Evolutionary conservation across 2,888 invertebrate species (phyloP).

Genomic region (Acleris laterana): DNA sequence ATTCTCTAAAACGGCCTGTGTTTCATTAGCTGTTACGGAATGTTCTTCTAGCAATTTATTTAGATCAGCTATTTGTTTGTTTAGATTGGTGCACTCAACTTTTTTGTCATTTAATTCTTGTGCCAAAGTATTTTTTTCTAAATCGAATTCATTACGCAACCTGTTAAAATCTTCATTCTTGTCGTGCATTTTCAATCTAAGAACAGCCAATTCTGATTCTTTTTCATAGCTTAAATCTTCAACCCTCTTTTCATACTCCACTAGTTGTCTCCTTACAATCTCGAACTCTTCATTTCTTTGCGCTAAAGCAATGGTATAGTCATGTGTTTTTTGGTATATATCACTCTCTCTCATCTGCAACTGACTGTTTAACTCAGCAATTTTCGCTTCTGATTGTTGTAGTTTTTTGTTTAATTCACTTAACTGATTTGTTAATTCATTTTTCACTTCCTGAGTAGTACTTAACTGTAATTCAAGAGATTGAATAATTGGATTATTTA

Average conservation of each 20-base stretch:
- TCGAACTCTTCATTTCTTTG: conserved; percentile 76
- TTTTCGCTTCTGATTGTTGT: conserved; percentile 52
- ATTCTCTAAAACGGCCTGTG: conserved; percentile 86
- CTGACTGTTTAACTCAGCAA: conserved; percentile 59
- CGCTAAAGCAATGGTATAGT: conserved; percentile 60
- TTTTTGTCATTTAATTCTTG: conserved; percentile 73
- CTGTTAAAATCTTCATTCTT: conserved; percentile 63
- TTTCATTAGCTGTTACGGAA: conserved; percentile 80
- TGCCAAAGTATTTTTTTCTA: conserved; percentile 58
- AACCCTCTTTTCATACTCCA: conserved; percentile 72
- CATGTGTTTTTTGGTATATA: conserved; percentile 71
- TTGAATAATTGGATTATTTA: conserved; percentile 52
- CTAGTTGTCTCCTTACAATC: conserved; percentile 65
- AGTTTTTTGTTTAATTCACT: conserved; percentile 53
- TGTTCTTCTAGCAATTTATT: conserved; percentile 81
- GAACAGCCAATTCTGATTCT: conserved; percentile 80
- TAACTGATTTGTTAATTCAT: conserved; percentile 56
- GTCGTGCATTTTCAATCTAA: conserved; percentile 82
- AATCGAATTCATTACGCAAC: conserved; percentile 54
- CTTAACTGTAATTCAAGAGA: conserved; percentile 59
- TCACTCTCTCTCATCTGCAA: conserved; percentile 69
- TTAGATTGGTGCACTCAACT: conserved; percentile 76
- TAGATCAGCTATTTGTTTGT: conserved; percentile 81
- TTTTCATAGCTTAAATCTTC: conserved; percentile 81
- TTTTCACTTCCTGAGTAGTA: conserved; percentile 52